These are phyloP conservation scores for Neogale vison DNA, from an alignment of 2,113 vertebrate species.

Conservation along the genomic window DNA sequence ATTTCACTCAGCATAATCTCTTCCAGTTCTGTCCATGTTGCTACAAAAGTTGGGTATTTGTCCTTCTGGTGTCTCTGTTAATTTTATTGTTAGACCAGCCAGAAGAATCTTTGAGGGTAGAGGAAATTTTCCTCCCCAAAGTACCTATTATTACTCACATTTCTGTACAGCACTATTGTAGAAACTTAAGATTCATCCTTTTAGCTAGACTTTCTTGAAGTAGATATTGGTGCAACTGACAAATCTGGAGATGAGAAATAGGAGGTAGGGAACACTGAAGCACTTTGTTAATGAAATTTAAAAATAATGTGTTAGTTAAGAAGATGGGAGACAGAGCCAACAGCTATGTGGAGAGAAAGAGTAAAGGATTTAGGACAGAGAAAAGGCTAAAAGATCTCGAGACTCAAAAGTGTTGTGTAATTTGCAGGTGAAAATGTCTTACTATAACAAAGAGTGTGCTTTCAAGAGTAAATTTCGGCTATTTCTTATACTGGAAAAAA, in stretches of 20 bases:
- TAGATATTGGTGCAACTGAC: neutral
- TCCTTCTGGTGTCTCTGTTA: neutral
- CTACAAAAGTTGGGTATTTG: too few species aligned
- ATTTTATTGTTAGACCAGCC: neutral
- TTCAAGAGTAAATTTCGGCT: conserved; percentile 9
- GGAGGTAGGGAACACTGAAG: neutral
- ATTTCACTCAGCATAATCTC: too few species aligned
- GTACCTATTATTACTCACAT: neutral
- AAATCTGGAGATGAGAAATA: neutral
- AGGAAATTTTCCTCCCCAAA: neutral
- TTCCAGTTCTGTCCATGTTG: too few species aligned
- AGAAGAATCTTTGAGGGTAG: neutral
- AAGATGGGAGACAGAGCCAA: neutral
- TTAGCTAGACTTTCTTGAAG: neutral
- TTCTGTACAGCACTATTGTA: neutral
- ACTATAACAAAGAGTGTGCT: neutral
- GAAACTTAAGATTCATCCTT: neutral
- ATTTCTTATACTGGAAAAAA: neutral
- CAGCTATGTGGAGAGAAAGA: neutral
- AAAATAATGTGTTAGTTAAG: neutral
- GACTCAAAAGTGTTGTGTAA: neutral
- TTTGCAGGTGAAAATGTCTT: neutral
- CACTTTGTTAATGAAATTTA: conserved; percentile 39
- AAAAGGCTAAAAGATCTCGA: neutral
- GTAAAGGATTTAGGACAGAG: neutral